Percentiles rank a stretch among this genome's conserved stretches.
phyloP scores from a whole-genome alignment of 1,140 invertebrate species.

The Drosophila yakuba region DNA sequence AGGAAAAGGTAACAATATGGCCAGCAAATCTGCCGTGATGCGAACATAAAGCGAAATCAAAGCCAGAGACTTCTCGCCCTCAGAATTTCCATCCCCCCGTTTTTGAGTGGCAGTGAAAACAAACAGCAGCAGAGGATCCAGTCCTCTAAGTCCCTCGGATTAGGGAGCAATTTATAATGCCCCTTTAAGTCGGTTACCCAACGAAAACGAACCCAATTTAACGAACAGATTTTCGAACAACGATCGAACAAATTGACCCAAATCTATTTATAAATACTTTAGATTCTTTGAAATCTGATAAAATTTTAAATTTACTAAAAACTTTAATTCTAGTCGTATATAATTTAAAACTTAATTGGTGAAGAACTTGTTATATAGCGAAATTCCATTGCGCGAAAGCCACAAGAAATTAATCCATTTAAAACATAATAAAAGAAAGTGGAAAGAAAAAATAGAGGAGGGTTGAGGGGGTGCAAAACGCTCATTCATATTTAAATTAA shows the following conservation, averaged over 20 bases:
- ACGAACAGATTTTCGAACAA: too few relatives aligned
- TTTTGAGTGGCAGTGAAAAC: conserved; percentile 32
- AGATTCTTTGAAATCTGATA: too few relatives aligned
- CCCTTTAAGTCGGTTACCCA: conserved; percentile 32
- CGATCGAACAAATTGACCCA: too few relatives aligned
- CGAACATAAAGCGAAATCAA: conserved; percentile 42
- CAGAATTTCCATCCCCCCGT: not conserved
- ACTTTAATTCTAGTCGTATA: not conserved
- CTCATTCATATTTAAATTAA: conserved; percentile 81
- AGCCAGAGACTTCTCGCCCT: conserved; percentile 29
- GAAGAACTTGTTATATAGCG: not conserved
- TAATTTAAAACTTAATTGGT: not conserved
- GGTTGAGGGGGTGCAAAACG: conserved; percentile 14
- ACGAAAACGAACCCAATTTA: not conserved
- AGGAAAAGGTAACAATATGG: conserved; percentile 21
- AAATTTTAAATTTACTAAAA: too few relatives aligned
- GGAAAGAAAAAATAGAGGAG: not conserved
- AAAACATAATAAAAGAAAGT: conserved; percentile 1
- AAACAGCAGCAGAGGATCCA: conserved; percentile 28
- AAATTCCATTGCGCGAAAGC: conserved; percentile 14
- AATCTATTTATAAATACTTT: too few relatives aligned
- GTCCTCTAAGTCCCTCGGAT: conserved; percentile 25
- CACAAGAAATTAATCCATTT: conserved; percentile 13
- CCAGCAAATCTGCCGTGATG: conserved; percentile 39
- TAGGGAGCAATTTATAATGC: conserved; percentile 50